These are phyloP conservation scores for Lasioglossum oenotherae DNA, from an alignment of 2,888 invertebrate species.

Conservation along the genomic window DNA sequence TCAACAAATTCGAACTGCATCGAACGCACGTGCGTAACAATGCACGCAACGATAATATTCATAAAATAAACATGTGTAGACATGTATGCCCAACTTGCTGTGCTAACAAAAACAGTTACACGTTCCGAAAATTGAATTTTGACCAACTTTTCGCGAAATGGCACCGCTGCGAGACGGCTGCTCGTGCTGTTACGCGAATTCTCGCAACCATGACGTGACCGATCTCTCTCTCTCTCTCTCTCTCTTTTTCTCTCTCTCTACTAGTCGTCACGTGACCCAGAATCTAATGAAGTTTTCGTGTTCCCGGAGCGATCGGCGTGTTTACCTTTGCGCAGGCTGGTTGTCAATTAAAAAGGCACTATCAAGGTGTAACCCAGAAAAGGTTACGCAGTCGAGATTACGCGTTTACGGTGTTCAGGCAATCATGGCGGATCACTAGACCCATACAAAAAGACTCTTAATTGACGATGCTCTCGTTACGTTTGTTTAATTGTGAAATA, in stretches of 20 bases:
- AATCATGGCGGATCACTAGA: neutral
- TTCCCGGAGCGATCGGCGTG: neutral
- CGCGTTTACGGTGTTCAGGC: neutral
- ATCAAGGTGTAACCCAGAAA: neutral
- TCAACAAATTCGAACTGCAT: neutral
- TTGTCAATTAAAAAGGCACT: neutral
- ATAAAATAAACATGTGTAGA: neutral
- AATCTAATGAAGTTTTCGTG: constrained; percentile 16
- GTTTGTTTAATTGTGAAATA: no score
- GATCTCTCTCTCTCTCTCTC: neutral
- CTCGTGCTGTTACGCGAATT: neutral
- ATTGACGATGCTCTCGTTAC: neutral
- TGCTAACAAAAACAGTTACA: neutral
- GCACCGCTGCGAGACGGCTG: neutral
- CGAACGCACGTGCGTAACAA: neutral
- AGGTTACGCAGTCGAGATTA: neutral
- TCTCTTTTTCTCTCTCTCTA: neutral
- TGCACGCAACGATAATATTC: neutral
- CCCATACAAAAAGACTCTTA: neutral
- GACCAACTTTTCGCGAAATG: neutral
- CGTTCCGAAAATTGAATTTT: neutral
- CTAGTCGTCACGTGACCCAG: neutral
- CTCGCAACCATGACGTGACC: neutral
- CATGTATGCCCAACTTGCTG: neutral
- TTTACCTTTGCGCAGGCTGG: neutral